Base-by-base conservation (phyloP, 2,888 invertebrate genomes). In the Leptogaster cylindrica region DNA sequence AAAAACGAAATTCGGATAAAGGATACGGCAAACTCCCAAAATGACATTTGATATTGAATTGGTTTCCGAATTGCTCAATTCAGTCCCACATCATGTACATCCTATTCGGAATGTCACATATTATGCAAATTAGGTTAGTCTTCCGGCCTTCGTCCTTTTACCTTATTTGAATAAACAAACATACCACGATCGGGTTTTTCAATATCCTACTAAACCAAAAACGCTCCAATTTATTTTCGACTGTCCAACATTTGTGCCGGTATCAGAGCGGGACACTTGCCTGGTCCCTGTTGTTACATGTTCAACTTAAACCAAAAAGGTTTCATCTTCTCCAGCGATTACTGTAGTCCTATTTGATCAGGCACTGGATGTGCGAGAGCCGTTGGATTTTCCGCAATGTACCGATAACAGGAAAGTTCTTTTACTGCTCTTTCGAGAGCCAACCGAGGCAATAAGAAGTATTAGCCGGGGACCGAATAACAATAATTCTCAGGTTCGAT, bases 401-500 rank as follows among this genome's bases (percentile, higher is more conserved):
- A 10, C 61, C 44, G 61, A 61, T 61, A 61, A 61, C 28, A 25
- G 44, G 36, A 61, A 61, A 61, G 44, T 61, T 61, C 61, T 44
- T 44, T 61, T 61, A 61, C 44, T 44, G 61, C 61, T 61, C 41
- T 61, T 27, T n/a, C 27, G 61, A 61, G 44, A 28, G 31, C 27
- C 16, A 44, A 23, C n/a, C 16, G 3, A 61, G 44, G 44, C 41
- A 61, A 61, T 61, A 44, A 61, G 61, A 44, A 61, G 44, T 41
- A 44, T 44, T 44, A 61, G 41, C 61, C 61, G 27, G 61, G 44
- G 44, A 44, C 28, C 44, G 44, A 66, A 46, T 63, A 51, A 48
- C 58, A 50, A 68, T 68, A 66, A 66, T 63, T 68, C 63, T 66
- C 48, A 36, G 44, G 68, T 68, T 68, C 68, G 68, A 68, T 68